These are phyloP conservation scores for Pampusana beccarii DNA, from an alignment of 2,113 vertebrate genomes.

Conservation along the genomic window DNA sequence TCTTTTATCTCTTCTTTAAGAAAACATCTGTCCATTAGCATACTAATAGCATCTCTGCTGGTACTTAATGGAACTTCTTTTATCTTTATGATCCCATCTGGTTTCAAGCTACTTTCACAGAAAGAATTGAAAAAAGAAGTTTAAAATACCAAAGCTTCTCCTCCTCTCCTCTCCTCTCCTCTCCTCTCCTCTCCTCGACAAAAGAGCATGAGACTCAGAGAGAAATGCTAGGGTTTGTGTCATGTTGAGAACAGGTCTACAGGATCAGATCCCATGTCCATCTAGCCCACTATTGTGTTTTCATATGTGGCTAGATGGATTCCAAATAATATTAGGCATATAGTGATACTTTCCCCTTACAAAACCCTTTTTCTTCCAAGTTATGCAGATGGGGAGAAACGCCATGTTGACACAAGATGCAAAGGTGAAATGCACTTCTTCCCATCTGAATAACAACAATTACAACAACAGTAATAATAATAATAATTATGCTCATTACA, in stretches of 20 bases:
- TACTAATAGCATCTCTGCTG: slow-evolving; percentile 54
- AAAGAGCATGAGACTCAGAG: not conserved
- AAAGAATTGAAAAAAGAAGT: not conserved
- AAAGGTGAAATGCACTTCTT: not conserved
- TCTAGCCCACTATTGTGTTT: not conserved
- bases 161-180: not conserved
- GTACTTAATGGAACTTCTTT: slow-evolving; percentile 41
- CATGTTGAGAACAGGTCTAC: not conserved
- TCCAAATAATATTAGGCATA: not conserved
- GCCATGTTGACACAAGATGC: rapidly evolving
- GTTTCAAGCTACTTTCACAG: slow-evolving; percentile 15
- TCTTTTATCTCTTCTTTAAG: slow-evolving; percentile 63
- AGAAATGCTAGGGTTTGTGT: not conserved
- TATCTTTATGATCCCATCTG: slow-evolving; percentile 65
- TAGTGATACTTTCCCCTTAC: not conserved
- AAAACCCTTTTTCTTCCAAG: not conserved
- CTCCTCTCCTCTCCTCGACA: too few relatives aligned
- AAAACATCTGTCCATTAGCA: slow-evolving; percentile 73
- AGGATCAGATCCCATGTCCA: not conserved
- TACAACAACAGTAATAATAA: not conserved
- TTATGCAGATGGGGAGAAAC: not conserved
- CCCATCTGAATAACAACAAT: not conserved
- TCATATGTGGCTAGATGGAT: not conserved
- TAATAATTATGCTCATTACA: not conserved
- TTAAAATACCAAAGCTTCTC: not conserved